Evolutionary conservation across 2,888 invertebrate species (phyloP), one percentile per base, ranked within the genome.

Genomic region (Barypeithes pellucidus): DNA sequence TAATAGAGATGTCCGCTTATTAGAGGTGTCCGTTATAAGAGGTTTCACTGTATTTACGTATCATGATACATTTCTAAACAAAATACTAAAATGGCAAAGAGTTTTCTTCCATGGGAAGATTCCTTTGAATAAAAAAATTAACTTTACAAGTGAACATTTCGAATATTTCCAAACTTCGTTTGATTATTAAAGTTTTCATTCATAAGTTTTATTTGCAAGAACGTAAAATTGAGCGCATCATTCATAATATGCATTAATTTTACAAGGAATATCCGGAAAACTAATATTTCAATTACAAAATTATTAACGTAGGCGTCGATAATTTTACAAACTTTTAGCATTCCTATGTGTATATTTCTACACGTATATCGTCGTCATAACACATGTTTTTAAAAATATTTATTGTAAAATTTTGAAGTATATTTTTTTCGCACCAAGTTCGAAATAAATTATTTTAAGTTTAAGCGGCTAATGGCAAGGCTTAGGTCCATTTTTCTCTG

Each of bases 321-420:
- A 57, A 57, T 57, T 57, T 57, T 57, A 57, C 54, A 33, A 36
- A 33, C 9, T 33, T 29, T 57, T 33, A 57, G 8, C 33, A 57
- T 57, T 57, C 54, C 33, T 57, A 52, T 29, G 54, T 33, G 54
- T 57, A 57, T 33, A 57, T 14, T 54, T 57, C 24, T 33, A 57
- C 33, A 57, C 36, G 16, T 16, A 36, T 57, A 36, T 57, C 54
- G 54, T 57, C 54, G 33, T 57, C 29, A 29, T 29, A 29, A 29
- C 29, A 29, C 29, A 33, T 36, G 16, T 57, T 16, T 57, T 29
- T 33, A 33, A 57, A 33, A 57, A 57, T 57, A 57, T 57, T 57
- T 57, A 57, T 33, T 3, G 16, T 57, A 57, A 33, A 57, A 57
- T 33, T 57, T 9, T 57, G 14, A 33, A 57, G 54, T 57, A 57